Conservation (phyloP, 2,113 vertebrate genomes). For the Vombatus ursinus region DNA sequence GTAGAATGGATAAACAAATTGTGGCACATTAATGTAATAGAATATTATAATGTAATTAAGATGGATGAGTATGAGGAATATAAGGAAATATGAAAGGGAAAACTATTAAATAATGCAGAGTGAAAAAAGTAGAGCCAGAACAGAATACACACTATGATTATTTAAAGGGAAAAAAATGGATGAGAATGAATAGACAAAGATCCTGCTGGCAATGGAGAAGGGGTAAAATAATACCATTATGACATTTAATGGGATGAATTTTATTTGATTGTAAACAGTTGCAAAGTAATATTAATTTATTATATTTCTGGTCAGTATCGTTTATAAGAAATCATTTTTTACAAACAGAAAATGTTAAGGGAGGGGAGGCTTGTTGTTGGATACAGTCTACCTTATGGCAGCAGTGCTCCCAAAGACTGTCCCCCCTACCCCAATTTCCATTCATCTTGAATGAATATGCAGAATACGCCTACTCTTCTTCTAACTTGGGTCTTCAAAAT, state of each 20-base stretch:
- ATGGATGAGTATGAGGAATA: background rate
- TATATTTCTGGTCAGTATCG: background rate
- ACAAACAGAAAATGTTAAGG: background rate
- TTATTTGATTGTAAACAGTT: background rate
- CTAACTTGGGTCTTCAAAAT: conserved; percentile 4
- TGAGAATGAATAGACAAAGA: background rate
- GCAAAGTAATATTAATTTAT: background rate
- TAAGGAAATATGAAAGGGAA: background rate
- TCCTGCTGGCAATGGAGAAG: background rate
- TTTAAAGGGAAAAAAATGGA: background rate
- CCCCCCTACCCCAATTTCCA: background rate
- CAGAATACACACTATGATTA: background rate
- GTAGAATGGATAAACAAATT: background rate
- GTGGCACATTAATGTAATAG: background rate
- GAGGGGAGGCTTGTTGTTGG: background rate
- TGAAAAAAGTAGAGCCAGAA: background rate
- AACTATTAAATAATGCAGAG: background rate
- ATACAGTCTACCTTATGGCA: background rate
- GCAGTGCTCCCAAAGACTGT: background rate
- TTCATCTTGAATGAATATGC: conserved; percentile 23
- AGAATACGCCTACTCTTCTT: background rate
- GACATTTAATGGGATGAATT: background rate
- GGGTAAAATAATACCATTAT: background rate
- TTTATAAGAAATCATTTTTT: background rate
- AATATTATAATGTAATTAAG: background rate